phyloP scores from a whole-genome alignment of 2,113 vertebrate genomes.

The Murina feae region DNA sequence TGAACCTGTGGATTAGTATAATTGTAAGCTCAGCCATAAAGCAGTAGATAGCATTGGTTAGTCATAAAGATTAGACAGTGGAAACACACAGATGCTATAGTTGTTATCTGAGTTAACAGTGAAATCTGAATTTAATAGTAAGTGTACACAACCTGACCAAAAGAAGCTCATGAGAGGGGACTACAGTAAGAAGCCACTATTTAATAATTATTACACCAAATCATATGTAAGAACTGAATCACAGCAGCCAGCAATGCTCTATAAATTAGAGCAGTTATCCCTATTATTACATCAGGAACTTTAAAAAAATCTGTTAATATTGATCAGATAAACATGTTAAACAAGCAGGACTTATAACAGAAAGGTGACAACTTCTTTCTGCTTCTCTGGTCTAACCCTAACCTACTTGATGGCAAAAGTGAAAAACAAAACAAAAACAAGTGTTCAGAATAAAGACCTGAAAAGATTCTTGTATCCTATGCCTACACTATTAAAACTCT shows the following conservation, averaged over 20 bases:
- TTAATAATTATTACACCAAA: neutral
- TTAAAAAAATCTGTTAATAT: neutral
- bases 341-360: neutral
- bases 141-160: neutral
- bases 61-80: neutral
- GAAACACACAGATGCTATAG: neutral
- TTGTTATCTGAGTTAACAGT: neutral
- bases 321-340: neutral
- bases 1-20: slow-evolving; percentile 3
- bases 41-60: neutral
- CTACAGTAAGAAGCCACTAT: neutral
- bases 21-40: neutral
- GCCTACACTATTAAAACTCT: neutral
- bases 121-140: neutral
- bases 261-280: neutral
- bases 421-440: neutral
- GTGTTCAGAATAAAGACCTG: neutral
- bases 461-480: neutral
- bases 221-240: neutral
- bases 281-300: neutral
- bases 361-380: neutral
- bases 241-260: neutral
- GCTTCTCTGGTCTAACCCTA: neutral
- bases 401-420: neutral
- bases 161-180: neutral